These are phyloP conservation scores for Zapus hudsonius DNA, from an alignment of 2,113 vertebrate genomes.

Conservation along the genomic window DNA sequence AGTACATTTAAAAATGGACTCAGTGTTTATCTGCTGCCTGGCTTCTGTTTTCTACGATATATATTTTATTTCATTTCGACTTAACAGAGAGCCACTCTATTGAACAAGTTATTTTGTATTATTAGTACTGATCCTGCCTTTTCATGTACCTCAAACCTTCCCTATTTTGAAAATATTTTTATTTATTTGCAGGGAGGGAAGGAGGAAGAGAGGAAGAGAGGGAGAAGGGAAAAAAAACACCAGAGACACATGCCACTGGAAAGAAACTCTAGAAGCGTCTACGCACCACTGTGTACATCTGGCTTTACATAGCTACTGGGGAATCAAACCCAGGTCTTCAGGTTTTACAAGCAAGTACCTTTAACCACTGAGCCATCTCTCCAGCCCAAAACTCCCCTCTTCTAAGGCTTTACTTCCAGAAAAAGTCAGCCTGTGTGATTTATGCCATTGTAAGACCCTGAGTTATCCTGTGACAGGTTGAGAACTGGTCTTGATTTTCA, in stretches of 20 bases:
- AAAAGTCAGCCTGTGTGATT: conserved; percentile 51
- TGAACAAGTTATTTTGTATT: conserved; percentile 79
- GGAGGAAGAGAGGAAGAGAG: too few relatives aligned
- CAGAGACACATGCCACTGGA: too few relatives aligned
- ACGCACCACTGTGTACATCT: too few relatives aligned
- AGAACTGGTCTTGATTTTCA: conserved; percentile 71
- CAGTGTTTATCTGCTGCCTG: conserved; percentile 67
- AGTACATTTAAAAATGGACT: neutral
- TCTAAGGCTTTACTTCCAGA: conserved; percentile 49
- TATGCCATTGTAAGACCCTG: conserved; percentile 55
- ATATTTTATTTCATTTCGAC: conserved; percentile 74
- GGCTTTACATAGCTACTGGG: too few relatives aligned
- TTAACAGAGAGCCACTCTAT: conserved; percentile 72
- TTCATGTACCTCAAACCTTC: conserved; percentile 2
- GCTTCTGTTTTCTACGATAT: conserved; percentile 60
- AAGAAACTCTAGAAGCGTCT: too few relatives aligned
- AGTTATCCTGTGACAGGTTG: conserved; percentile 50
- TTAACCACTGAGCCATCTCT: too few relatives aligned
- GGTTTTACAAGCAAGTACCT: too few relatives aligned
- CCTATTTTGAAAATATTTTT: conserved; percentile 56
- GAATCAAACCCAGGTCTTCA: too few relatives aligned
- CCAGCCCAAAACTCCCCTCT: conserved; percentile 49
- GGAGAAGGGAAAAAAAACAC: too few relatives aligned
- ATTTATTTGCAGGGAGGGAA: too few relatives aligned
- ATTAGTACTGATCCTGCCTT: conserved; percentile 61